Percentiles rank a stretch among this genome's conserved stretches.
Evolutionary conservation across 2,113 vertebrate genomes (phyloP).

Genomic region (Plestiodon gilberti): DNA sequence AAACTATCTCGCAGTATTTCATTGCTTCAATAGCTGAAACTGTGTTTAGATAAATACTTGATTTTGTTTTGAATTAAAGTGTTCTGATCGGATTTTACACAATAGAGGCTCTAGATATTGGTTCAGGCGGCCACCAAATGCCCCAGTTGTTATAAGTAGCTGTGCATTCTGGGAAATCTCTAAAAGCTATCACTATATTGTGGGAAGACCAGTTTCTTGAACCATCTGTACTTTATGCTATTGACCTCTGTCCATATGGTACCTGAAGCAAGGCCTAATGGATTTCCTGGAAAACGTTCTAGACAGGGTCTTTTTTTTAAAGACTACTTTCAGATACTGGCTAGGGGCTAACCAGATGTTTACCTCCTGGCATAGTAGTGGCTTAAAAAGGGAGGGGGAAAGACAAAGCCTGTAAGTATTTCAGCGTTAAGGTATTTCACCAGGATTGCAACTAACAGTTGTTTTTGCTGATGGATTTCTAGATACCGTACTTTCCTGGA

Average conservation of each 20-base stretch:
- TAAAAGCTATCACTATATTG: accelerated
- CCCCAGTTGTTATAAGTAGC: not conserved
- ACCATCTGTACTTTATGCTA: not conserved
- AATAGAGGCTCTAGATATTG: not conserved
- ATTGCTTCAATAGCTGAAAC: not conserved
- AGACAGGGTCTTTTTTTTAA: not conserved
- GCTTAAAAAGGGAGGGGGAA: not conserved
- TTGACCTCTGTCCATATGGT: not conserved
- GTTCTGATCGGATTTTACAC: not conserved
- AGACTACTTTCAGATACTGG: slow-evolving; percentile 6
- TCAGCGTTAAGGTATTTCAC: not conserved
- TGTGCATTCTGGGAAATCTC: not conserved
- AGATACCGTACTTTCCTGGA: not conserved
- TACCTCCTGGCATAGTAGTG: not conserved
- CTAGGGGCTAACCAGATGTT: slow-evolving; percentile 1
- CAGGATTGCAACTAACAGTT: not conserved
- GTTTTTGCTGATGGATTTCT: not conserved
- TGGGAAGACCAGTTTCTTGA: not conserved
- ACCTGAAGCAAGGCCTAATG: slow-evolving; percentile 5
- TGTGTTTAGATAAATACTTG: not conserved
- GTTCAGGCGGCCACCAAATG: not conserved
- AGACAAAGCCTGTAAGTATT: not conserved
- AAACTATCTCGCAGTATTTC: not conserved
- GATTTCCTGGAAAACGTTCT: slow-evolving; percentile 20
- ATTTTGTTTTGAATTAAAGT: not conserved